A percentile compares a stretch with the other conserved stretches of the same genome.
Conservation (phyloP, 2,113 vertebrate genomes). For the Bungarus multicinctus region DNA sequence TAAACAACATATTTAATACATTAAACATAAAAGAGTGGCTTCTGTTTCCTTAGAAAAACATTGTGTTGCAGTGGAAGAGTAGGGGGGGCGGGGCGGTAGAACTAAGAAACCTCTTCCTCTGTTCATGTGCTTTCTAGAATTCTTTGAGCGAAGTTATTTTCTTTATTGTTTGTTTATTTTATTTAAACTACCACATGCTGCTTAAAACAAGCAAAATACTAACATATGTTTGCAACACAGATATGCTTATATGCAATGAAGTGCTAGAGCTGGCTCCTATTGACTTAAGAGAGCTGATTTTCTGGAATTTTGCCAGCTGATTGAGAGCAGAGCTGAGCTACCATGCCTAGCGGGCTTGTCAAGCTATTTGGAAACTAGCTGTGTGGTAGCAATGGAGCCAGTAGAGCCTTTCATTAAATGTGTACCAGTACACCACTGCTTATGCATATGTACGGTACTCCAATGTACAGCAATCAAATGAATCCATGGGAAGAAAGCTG, state of each 20-base stretch:
- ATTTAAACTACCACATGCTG: not conserved
- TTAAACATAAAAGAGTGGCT: not conserved
- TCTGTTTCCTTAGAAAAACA: not conserved
- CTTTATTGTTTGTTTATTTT: not conserved
- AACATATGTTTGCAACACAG: not conserved
- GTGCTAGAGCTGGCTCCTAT: not conserved
- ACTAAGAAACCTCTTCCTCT: not conserved
- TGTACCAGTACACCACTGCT: not conserved
- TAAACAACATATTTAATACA: not conserved
- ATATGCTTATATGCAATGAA: not conserved
- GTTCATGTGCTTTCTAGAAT: not conserved
- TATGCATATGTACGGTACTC: too few relatives aligned
- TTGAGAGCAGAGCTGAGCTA: not conserved
- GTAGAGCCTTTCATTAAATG: not conserved
- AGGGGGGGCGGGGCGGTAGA: too few relatives aligned
- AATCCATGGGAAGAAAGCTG: not conserved
- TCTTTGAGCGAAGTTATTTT: not conserved
- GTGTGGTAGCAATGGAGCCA: not conserved
- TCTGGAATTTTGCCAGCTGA: not conserved
- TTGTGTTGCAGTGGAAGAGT: not conserved
- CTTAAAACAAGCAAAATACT: not conserved
- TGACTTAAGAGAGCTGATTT: not conserved
- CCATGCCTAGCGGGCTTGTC: not conserved
- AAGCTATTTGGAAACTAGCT: not conserved
- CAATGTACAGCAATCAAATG: not conserved